phyloP scores from a whole-genome alignment of 2,888 invertebrate species.

The Calliphora vomitoria region DNA sequence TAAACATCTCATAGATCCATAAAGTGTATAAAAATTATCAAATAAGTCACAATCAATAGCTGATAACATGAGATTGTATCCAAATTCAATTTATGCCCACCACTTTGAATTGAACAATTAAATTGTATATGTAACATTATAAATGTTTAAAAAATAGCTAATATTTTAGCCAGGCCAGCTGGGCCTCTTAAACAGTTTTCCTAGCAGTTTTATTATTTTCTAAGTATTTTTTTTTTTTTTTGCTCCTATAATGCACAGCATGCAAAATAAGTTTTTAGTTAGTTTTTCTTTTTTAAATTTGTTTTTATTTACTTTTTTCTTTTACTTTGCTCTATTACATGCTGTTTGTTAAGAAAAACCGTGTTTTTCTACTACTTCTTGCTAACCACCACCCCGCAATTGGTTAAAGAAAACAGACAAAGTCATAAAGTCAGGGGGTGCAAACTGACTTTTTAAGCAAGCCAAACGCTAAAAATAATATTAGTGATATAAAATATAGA shows the following conservation, averaged over 20 bases:
- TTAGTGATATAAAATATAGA: background rate
- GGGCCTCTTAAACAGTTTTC: no score
- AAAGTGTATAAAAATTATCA: no score
- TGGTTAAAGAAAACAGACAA: background rate
- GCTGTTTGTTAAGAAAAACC: background rate
- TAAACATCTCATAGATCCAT: no score
- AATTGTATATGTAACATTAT: no score
- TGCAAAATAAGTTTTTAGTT: constrained; percentile 27
- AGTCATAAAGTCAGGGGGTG: background rate
- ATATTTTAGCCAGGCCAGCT: background rate
- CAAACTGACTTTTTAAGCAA: background rate
- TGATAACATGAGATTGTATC: no score
- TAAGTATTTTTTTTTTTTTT: background rate
- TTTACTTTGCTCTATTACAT: background rate
- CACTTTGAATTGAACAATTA: no score
- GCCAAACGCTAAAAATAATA: background rate
- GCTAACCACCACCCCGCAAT: background rate
- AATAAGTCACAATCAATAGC: no score
- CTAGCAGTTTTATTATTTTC: background rate
- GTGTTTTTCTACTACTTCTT: background rate
- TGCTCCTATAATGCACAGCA: background rate
- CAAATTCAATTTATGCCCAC: no score
- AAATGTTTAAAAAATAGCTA: background rate
- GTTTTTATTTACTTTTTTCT: background rate
- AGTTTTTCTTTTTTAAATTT: background rate